Conservation (phyloP, 2,113 vertebrate genomes). For the Pipa parva region DNA sequence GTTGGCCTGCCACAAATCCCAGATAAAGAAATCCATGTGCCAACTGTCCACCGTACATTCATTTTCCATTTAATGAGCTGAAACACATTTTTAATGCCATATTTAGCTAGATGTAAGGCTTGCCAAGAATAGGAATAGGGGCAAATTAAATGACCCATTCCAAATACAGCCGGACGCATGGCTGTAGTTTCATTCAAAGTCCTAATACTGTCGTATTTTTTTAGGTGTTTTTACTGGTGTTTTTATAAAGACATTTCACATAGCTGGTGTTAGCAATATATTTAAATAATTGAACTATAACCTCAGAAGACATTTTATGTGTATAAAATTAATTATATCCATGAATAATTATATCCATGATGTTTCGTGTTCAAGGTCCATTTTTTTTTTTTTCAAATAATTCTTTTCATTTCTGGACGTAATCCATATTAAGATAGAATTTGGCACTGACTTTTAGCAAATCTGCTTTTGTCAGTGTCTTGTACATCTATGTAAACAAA, state of each 20-base stretch:
- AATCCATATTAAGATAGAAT: neutral
- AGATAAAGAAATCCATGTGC: neutral
- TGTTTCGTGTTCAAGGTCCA: neutral
- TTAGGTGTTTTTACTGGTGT: too few relatives aligned
- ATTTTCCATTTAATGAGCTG: neutral
- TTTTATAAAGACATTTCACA: too few relatives aligned
- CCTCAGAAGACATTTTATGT: too few relatives aligned
- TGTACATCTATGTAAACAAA: slow-evolving; percentile 21
- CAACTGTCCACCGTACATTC: neutral
- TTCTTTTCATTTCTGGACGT: neutral
- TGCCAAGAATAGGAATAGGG: neutral
- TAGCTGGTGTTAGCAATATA: too few relatives aligned
- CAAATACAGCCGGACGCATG: too few relatives aligned
- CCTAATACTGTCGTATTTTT: too few relatives aligned
- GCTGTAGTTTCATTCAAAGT: too few relatives aligned
- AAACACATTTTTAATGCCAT: neutral
- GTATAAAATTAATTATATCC: too few relatives aligned
- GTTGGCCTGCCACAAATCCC: neutral
- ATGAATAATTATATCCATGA: too few relatives aligned
- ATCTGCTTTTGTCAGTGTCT: slow-evolving; percentile 3
- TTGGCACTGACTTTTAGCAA: neutral
- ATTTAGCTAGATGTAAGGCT: neutral
- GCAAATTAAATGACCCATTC: neutral
- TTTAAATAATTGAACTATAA: too few relatives aligned
- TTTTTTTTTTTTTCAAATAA: neutral